phyloP scores from a whole-genome alignment of 2,888 invertebrate genomes.

The Parnassius orleans region DNA sequence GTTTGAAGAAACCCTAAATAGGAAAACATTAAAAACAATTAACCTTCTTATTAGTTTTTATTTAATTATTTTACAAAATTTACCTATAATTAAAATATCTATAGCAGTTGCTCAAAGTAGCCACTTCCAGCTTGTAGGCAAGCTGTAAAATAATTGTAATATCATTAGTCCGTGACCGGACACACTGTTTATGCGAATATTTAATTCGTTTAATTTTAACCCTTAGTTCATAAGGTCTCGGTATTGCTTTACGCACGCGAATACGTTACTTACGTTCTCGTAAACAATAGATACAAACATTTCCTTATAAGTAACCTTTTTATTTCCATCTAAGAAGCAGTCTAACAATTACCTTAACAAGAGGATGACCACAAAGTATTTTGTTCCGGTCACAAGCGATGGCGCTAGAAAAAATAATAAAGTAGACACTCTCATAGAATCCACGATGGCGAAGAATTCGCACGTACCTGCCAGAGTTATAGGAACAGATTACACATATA shows the following conservation, averaged over 20 bases:
- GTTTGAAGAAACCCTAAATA: no score
- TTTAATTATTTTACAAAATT: no score
- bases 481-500: conserved; percentile 55
- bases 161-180: no score
- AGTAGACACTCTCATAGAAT: conserved; percentile 9
- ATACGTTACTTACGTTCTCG: conserved; percentile 11
- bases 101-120: no score
- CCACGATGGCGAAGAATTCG: not conserved
- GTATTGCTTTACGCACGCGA: conserved; percentile 9
- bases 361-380: conserved; percentile 25
- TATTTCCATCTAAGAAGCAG: conserved; percentile 8
- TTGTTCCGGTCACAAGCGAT: conserved; percentile 11
- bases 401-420: conserved; percentile 18
- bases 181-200: not conserved
- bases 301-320: conserved; percentile 22
- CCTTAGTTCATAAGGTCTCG: conserved; percentile 17
- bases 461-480: conserved; percentile 39
- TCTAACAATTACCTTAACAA: not conserved
- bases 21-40: no score
- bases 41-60: no score
- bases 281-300: not conserved
- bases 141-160: no score
- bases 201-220: conserved; percentile 9
- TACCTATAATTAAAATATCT: no score
- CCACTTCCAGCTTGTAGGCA: no score